Base-by-base conservation (phyloP, 2,113 vertebrate species). In the Merops nubicus region DNA sequence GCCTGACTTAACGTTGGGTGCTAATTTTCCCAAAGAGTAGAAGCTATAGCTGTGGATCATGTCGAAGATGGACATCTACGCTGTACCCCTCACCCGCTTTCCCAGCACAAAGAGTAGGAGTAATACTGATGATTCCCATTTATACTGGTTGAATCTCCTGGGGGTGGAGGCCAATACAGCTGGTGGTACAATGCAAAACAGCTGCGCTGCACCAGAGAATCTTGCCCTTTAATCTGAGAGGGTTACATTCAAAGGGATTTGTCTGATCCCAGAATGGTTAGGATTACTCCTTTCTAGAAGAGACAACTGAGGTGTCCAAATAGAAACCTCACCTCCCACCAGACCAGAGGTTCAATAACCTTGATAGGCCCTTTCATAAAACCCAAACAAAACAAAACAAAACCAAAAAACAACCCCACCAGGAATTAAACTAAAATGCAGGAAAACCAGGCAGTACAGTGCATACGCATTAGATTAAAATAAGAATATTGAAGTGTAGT, bases 141-240 rank as follows among this genome's bases (percentile, higher is more conserved):
- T 74, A 51, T 78, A 67, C 4, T 95, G 72, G 85, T 29, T 74
- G 90, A 85, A 80, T 80, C 42, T 95, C 59, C 96, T 88, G 93
- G 96, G 88, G 95, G 90, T 94, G 94, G 92, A 88, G 88, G 76
- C 38, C 75, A 80, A 42, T 53, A 70, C 1, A 16, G 48, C 68
- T 88, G 47, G 26, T 77, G 78, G 93, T 68, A 80, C 82, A 91
- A 63, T 67, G 72, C 29, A 96, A 94, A 88, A 57, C 95, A 96
- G 93, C 75, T 96, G 88, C 22, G 1, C 69, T 79, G 31, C 69
- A 90, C 45, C 72, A 76, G 40, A 86, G 60, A 93, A 92, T 85
- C 68, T 78, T 91, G 89, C 62, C 95, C 91, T 96, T 97, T 96
- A 89, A 95, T 94, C 47, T 96, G 90, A 93, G 76, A 93, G 56